These are phyloP conservation scores for Hypotaenidia philippensis DNA, from an alignment of 2,797 vertebrate species.

Conservation along the genomic window DNA sequence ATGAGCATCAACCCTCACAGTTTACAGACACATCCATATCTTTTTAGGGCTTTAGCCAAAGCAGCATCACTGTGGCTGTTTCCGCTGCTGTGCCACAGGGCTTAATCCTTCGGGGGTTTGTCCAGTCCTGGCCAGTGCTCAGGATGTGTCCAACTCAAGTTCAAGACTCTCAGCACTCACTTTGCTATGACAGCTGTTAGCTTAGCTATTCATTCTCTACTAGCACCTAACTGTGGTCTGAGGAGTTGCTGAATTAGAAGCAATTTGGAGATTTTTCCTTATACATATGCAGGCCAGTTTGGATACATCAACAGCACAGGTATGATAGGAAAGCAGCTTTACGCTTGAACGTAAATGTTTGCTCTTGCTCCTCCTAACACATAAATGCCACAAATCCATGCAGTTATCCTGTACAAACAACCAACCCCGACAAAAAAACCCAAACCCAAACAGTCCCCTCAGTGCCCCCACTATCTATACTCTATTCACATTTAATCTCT, in stretches of 20 bases:
- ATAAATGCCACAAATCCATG: neutral
- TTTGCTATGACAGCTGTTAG: neutral
- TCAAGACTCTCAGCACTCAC: neutral
- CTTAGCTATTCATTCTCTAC: neutral
- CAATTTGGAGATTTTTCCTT: neutral
- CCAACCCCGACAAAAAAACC: neutral
- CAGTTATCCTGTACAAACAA: neutral
- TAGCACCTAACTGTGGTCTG: neutral
- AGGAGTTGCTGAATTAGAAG: neutral
- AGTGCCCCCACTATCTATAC: rapidly evolving
- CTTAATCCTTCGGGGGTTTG: neutral
- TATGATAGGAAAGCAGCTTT: neutral
- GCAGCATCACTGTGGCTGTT: neutral
- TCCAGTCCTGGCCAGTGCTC: neutral
- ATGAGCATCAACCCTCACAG: neutral
- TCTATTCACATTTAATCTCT: neutral
- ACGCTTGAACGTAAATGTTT: neutral
- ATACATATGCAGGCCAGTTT: neutral
- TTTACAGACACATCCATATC: neutral
- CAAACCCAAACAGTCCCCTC: neutral
- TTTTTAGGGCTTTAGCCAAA: neutral
- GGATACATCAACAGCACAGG: neutral
- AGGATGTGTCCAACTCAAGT: neutral
- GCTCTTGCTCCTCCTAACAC: neutral
- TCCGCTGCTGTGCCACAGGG: rapidly evolving